phyloP scores from a whole-genome alignment of 2,113 vertebrate species.

The Bostrychus sinensis region DNA sequence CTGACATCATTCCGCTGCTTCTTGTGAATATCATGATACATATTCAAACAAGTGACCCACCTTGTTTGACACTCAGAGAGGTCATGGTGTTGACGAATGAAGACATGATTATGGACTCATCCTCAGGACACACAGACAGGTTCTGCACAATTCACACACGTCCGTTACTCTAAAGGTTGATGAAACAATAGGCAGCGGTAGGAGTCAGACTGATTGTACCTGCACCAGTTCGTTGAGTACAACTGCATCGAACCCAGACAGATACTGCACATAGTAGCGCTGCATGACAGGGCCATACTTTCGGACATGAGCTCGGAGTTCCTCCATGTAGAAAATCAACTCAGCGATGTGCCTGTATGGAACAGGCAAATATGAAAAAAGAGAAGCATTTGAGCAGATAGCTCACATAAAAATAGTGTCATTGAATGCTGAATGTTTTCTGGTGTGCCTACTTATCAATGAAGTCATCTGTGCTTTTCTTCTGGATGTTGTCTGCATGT shows the following conservation, averaged over 20 bases:
- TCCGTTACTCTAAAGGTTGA: background rate
- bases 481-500: slow-evolving; percentile 98
- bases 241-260: slow-evolving; percentile 97
- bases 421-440: background rate
- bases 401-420: background rate
- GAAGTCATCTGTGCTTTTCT: slow-evolving; percentile 98
- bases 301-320: slow-evolving; percentile 93
- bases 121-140: slow-evolving; percentile 97
- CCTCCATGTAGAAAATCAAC: slow-evolving; percentile 99
- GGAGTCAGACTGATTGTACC: slow-evolving; percentile 75
- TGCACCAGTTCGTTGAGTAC: slow-evolving; percentile 98
- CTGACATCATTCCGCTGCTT: background rate
- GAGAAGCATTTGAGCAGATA: background rate
- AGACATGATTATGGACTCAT: slow-evolving; percentile 99
- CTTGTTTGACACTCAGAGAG: slow-evolving; percentile 97
- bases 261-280: slow-evolving; percentile 96
- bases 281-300: slow-evolving; percentile 99
- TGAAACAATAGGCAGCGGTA: no score
- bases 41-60: slow-evolving; percentile 68
- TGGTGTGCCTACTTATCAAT: slow-evolving; percentile 87
- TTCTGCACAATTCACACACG: slow-evolving; percentile 79
- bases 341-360: slow-evolving; percentile 91
- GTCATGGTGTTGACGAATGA: slow-evolving; percentile 99
- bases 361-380: background rate
- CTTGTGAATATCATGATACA: background rate